Base-by-base conservation (phyloP, 1,140 invertebrate species). In the Bombus affinis region DNA sequence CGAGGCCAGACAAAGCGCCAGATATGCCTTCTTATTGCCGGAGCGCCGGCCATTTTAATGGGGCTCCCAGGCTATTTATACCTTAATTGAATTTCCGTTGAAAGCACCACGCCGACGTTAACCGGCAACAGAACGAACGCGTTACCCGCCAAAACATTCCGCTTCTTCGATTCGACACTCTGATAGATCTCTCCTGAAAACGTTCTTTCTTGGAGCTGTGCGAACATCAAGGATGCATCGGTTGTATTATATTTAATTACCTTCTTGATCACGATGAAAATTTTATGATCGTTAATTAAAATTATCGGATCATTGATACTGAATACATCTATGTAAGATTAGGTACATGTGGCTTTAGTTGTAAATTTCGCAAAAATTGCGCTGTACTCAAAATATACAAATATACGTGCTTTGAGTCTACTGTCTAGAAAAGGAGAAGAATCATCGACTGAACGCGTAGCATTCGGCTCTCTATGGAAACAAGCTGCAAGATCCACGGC, bases 71-170 rank as follows among this genome's bases (percentile, higher is more conserved):
- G 86, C 80, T 90, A 88, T 91, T 91, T 91, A 90, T 90, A 90
- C 86, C 83, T 83, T 90, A 90, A 90, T 90, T 90, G 83, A 90
- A 90, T 86, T 90, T 90, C 86, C 89, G 89, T 90, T 86, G 80
- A 90, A 86, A 90, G 90, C 75, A 59, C n/a, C 76, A 28, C 15
- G 76, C 25, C 79, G 62, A 66, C 28, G 66, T 88, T 85, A 82
- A 82, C 62, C 81, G 57, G 84, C 65, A 78, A 44, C 47, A 42
- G 81, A 87, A 83, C 80, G 65, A 72, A 81, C 79, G 47, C 18
- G n/a, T 22, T 25, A 15, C 28, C 3, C 18, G 47, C 59, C 65
- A 65, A 65, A 65, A 66, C 8, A 9, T 8, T 37, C 15, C 3
- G 8, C 18, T 68, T 37, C 35, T 37, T 68, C 32, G 8, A 68